Evolutionary conservation across 2,888 invertebrate species (phyloP).

Genomic region (Sinopyrophorus schimmeli): DNA sequence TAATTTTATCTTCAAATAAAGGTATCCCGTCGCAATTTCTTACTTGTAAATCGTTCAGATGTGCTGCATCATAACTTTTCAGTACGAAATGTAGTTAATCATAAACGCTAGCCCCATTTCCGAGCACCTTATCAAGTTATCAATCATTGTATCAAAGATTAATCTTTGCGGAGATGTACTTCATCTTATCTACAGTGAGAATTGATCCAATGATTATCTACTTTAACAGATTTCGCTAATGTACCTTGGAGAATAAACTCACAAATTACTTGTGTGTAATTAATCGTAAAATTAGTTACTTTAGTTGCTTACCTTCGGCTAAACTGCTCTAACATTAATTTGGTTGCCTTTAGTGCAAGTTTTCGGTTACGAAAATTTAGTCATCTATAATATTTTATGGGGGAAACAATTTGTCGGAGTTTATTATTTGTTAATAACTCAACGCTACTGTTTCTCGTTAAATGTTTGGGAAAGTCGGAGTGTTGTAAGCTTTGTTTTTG

Average conservation of each 20-base stretch:
- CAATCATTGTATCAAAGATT: conserved; percentile 12
- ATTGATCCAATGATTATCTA: conserved; percentile 16
- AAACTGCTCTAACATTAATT: conserved; percentile 20
- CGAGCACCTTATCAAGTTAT: conserved; percentile 10
- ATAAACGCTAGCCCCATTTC: conserved; percentile 8
- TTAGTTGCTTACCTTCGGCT: conserved; percentile 22
- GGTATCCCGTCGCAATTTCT: too few species aligned
- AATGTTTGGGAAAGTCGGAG: too few species aligned
- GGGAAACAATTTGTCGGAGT: conserved; percentile 12
- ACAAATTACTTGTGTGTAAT: conserved; percentile 22
- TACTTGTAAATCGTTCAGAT: too few species aligned
- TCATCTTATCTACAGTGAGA: conserved; percentile 12
- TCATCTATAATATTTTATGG: conserved; percentile 23
- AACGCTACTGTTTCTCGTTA: too few species aligned
- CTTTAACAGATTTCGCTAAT: conserved; percentile 21
- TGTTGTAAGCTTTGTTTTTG: too few species aligned
- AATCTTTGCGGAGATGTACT: conserved; percentile 2
- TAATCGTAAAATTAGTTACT: conserved; percentile 24
- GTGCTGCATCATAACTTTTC: too few species aligned
- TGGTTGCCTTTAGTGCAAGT: conserved; percentile 18
- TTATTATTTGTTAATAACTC: too few species aligned
- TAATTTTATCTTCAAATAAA: too few species aligned
- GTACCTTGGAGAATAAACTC: conserved; percentile 23
- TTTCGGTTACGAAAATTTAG: conserved; percentile 21
- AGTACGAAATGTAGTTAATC: conserved; percentile 4